These are phyloP conservation scores for Pocillopora damicornis DNA, from an alignment of 64 coral and sea anemone genomes.

Conservation along the genomic window DNA sequence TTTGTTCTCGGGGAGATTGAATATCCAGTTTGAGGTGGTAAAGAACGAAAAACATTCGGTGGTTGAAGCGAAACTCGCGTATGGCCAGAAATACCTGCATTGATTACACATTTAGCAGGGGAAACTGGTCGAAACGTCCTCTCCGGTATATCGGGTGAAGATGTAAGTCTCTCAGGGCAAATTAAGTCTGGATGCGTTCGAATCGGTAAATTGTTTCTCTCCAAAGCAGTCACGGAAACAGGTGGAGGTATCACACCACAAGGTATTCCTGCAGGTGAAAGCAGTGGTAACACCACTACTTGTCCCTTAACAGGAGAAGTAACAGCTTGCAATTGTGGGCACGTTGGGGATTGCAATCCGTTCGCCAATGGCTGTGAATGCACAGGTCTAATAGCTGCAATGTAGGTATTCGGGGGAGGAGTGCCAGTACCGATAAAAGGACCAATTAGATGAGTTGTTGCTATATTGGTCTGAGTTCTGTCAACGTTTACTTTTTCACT, in stretches of 20 bases:
- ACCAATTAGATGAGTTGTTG: slow-evolving; percentile 10
- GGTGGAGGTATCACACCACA: neutral
- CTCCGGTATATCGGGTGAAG: slow-evolving; percentile 20
- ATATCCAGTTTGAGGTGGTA: neutral
- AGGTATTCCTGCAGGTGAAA: neutral
- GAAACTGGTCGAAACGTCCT: slow-evolving; percentile 25
- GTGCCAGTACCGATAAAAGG: slow-evolving; percentile 2
- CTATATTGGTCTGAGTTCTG: neutral
- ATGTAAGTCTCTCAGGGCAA: neutral
- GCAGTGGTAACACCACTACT: neutral
- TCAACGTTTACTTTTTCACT: neutral
- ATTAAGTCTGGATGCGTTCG: neutral
- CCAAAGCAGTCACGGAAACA: neutral
- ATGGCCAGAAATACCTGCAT: neutral
- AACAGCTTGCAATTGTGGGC: neutral
- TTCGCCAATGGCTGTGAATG: neutral
- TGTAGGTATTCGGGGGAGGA: slow-evolving; percentile 14
- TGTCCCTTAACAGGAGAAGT: slow-evolving; percentile 17
- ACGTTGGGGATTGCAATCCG: neutral
- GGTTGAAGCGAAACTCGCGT: neutral
- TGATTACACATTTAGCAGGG: neutral
- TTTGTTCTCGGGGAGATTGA: neutral
- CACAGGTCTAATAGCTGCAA: neutral
- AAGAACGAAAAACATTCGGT: neutral
- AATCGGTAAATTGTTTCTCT: neutral